phyloP scores from a whole-genome alignment of 1,140 invertebrate genomes.

The Anadara kagoshimensis region DNA sequence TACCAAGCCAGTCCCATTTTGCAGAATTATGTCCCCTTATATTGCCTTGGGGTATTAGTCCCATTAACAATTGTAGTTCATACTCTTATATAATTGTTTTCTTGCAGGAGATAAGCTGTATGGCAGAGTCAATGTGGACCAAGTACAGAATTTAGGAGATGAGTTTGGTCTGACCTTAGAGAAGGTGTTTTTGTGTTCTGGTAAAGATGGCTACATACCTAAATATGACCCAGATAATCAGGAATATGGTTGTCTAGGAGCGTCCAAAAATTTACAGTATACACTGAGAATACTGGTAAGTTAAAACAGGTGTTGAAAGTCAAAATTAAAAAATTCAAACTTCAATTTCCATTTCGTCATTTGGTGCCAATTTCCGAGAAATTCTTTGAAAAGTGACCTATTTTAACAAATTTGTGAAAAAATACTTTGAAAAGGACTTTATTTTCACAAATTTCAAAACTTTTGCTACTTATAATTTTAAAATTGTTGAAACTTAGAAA shows the following conservation, averaged over 20 bases:
- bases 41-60: too few relatives aligned
- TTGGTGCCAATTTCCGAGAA: too few relatives aligned
- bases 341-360: too few relatives aligned
- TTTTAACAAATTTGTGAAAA: too few relatives aligned
- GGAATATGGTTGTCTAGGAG: conserved; percentile 72
- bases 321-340: too few relatives aligned
- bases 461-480: too few relatives aligned
- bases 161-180: conserved; percentile 69
- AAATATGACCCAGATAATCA: conserved; percentile 71
- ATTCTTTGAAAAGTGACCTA: background rate
- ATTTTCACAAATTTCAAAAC: too few relatives aligned
- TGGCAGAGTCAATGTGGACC: conserved; percentile 65
- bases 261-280: conserved; percentile 68
- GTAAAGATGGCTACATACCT: conserved; percentile 74
- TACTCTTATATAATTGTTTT: background rate
- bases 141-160: conserved; percentile 66
- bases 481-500: too few relatives aligned
- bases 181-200: conserved; percentile 74
- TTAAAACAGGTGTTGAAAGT: background rate
- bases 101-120: conserved; percentile 71
- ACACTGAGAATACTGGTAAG: conserved; percentile 72
- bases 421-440: too few relatives aligned
- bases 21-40: too few relatives aligned
- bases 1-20: too few relatives aligned
- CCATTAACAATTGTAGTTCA: too few relatives aligned